Base-by-base conservation (phyloP, 1,140 invertebrate genomes). In the Brachionus rubens region DNA sequence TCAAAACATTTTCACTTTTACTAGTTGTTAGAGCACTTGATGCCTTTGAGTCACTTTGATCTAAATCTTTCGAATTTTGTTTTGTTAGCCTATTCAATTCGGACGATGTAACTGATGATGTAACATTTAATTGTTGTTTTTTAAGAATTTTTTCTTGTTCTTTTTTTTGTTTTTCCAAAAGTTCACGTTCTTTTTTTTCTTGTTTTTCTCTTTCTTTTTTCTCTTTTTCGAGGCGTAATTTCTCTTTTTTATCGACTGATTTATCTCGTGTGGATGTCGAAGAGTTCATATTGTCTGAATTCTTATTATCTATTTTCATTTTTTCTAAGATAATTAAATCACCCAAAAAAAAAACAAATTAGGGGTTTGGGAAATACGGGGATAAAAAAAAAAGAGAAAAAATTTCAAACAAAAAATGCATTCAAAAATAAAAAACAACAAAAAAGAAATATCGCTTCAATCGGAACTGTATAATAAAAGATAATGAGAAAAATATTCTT, bases 281-380 rank as follows among this genome's bases (percentile, higher is more conserved):
- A 54, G 28, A 36, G 30, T 36, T 59, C 54, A 59, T 59, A 16
- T n/a, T 59, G n/a, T 59, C 54, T 16, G 54, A 33, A 59, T 36
- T 59, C 19, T 59, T 59, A 59, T 59, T 59, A 59, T 59, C 54
- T 59, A 59, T 33, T 59, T 59, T 59, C 54, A 59, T 59, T 59
- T n/a, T n/a, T n/a, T 59, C 54, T 59, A 59, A n/a, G 6, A 59
- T 16, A 36, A 36, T 33, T 19, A 59, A 28, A 56, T 28, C n/a
- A 56, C 5, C 26, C n/a, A 12, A 56, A 56, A 30, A 9, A n/a
- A 48, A 48, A 48, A 16, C n/a, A 16, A 36, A 19, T 33, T 36
- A 30, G 1, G 33, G 33, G 16, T 36, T 19, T 59, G 28, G 19
- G 28, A 36, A 59, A 33, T 30, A 14, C 33, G 52, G 52, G 24